Evolutionary conservation across 2,888 invertebrate genomes (phyloP).

Genomic region (Diabrotica balteata): DNA sequence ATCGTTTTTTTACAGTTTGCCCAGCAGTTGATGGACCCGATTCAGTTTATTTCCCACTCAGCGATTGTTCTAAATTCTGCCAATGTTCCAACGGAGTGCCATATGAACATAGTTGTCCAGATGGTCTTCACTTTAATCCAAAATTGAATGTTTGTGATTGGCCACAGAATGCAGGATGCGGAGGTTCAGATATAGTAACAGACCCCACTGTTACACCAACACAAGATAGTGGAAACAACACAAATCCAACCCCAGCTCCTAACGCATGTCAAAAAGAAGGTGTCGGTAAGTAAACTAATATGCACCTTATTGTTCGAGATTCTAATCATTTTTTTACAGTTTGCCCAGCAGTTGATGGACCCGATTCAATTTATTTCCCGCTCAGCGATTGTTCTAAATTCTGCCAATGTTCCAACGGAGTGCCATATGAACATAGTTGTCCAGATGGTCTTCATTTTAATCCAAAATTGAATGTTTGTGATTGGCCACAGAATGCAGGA

Average conservation of each 20-base stretch:
- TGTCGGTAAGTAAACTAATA: neutral
- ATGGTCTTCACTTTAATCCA: conserved; percentile 34
- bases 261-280: neutral
- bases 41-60: conserved; percentile 31
- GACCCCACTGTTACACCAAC: neutral
- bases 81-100: conserved; percentile 35
- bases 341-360: conserved; percentile 37
- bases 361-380: conserved; percentile 31
- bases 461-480: conserved; percentile 39
- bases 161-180: conserved; percentile 25
- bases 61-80: conserved; percentile 35
- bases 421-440: conserved; percentile 39
- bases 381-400: conserved; percentile 38
- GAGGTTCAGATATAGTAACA: neutral
- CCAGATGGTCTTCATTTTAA: conserved; percentile 43
- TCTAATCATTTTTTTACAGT: conserved; percentile 1
- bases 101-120: conserved; percentile 31
- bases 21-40: conserved; percentile 29
- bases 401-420: conserved; percentile 42
- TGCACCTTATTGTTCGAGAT: neutral
- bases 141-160: conserved; percentile 33
- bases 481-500: conserved; percentile 41
- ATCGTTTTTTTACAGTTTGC: conserved; percentile 8
- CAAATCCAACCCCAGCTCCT: neutral
- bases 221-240: neutral